phyloP scores from a whole-genome alignment of 2,888 invertebrate genomes.

The Calephelis perditalis region DNA sequence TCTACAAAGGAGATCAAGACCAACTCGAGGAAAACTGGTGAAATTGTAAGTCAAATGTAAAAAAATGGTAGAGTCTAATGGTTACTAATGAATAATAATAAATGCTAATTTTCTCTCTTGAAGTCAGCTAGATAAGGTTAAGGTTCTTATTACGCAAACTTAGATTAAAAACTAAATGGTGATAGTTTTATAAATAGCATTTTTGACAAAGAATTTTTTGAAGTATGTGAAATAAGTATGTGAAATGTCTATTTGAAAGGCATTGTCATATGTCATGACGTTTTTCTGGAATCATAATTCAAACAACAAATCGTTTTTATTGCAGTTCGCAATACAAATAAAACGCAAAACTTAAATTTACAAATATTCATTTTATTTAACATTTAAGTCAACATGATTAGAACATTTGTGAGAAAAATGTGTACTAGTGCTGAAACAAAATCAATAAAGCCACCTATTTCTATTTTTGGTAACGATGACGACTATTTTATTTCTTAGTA shows the following conservation, averaged over 20 bases:
- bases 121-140: too few relatives aligned
- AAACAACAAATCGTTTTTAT: neutral
- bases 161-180: too few relatives aligned
- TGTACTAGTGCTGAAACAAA: conserved; percentile 30
- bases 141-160: too few relatives aligned
- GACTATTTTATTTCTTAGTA: neutral
- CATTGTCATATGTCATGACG: neutral
- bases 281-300: neutral
- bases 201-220: too few relatives aligned
- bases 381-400: conserved; percentile 34
- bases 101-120: too few relatives aligned
- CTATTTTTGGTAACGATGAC: conserved; percentile 49
- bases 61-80: too few relatives aligned
- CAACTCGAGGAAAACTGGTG: too few relatives aligned
- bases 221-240: neutral
- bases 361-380: neutral
- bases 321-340: neutral
- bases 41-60: too few relatives aligned
- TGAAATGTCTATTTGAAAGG: neutral
- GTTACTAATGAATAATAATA: too few relatives aligned
- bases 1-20: too few relatives aligned
- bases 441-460: conserved; percentile 42
- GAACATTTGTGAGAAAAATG: conserved; percentile 38
- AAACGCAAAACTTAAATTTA: neutral
- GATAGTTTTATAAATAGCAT: too few relatives aligned